Evolutionary conservation across 30 jellyfish, hydroid and myxozoan species (phyloP), one percentile per base, ranked within the genome.

Genomic region (Clytia hemisphaerica): DNA sequence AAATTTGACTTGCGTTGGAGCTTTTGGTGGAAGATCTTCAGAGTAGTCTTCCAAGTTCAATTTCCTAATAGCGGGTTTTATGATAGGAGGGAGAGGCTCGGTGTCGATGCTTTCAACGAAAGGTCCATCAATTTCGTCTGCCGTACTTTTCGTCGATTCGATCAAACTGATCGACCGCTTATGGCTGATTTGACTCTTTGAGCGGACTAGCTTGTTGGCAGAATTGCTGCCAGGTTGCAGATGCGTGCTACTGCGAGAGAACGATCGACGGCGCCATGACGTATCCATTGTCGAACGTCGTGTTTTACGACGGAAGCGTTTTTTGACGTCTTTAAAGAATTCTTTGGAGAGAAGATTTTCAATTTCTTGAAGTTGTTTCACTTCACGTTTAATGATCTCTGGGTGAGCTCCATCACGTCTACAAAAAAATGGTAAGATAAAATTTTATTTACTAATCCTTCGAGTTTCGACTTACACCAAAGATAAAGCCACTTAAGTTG

Each of bases 271-370:
- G 36, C 4, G 24, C 37, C 5, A 16, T 55, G 49, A 55, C 24
- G 89, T 12, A 76, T 44, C 67, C 61, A 80, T 33, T 58, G 46
- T 42, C 57, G 73, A 29, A 73, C 92, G 42, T 22, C 88, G 73
- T 32, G 75, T 45, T 42, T 63, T 58, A 37, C 92, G 74, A 50
- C 94, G 70, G 35, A 87, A 51, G 31, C 88, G 77, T 60, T 69
- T 79, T 53, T 92, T 68, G 0, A 87, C 84, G 44, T 78, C 97
- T 42, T 74, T 73, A 73, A 79, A 79, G 73, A 72, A 87, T 58
- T 79, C 94, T 25, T 65, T 78, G 0, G 97, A 87, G 14, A 87
- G 73, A n/a, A 94, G 94, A 33, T 42, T 61, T 50, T 87, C 97
- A 35, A 87, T 79, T 24, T 87, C 97, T 45, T 78, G 92, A 35